Evolutionary conservation across 1,140 invertebrate genomes (phyloP), one percentile per base, ranked within the genome.

Genomic region (Euschistus heros): DNA sequence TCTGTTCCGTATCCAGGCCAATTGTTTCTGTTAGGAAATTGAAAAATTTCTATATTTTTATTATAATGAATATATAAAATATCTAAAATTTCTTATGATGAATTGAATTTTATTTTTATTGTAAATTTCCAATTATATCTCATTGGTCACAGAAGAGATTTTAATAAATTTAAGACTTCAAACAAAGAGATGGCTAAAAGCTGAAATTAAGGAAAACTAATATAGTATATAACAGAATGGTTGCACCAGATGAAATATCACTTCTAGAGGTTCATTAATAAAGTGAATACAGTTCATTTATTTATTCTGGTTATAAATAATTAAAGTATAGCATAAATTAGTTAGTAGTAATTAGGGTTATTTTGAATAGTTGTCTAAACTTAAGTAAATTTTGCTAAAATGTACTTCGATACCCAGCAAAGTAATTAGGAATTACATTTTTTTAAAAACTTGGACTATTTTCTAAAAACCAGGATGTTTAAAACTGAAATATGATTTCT

Each of bases 1-100:
- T 63, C 62, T 20, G 15, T 47, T 26, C 44, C 30, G 10, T 60
- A 65, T 18, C 13, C 33, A 22, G 64, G 64, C 27, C 55, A 55
- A 42, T 22, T 17, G 27, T 8, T 46, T 60, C 33, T 42, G 26
- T 26, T 7, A 24, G 17, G 26, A 59, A 59, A 59, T 17, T 47
- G 13, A 47, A 47, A 44, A 10, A 44, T 7, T 10, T 44, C 7
- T 44, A 17, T 44, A 44, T 44, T 44, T 7, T 10, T 44, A 10
- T 7, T 44, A 17, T 17, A 44, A 44, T 44, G 42, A 17, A 7
- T 44, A 44, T 44, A 44, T 17, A 7, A 7, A 44, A 7, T 17
- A 44, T 44, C 17, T 7, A 17, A 44, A 44, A 44, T 17, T 44
- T 8, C 42, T 10, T 8, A 10, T 10, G 17, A 44, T 10, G 17